Evolutionary conservation across 2,113 vertebrate genomes (phyloP).

Genomic region (Pavo muticus): DNA sequence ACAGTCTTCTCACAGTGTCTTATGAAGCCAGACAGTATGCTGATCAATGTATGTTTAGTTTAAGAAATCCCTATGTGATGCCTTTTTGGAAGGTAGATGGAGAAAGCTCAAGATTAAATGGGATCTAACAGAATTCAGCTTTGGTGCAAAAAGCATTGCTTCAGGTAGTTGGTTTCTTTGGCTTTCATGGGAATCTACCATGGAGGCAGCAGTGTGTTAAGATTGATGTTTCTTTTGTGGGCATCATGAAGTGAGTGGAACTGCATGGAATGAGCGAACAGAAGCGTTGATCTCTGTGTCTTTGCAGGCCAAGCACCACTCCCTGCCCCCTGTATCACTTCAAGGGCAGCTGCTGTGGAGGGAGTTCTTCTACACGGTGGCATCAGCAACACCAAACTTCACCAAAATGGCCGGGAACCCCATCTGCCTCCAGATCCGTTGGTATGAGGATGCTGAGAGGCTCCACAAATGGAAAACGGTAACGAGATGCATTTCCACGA

Average conservation of each 20-base stretch:
- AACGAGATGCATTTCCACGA: not conserved
- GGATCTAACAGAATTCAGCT: not conserved
- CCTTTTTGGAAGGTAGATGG: not conserved
- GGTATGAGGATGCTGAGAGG: conserved; percentile 84
- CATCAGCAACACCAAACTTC: conserved; percentile 89
- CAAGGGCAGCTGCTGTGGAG: conserved; percentile 94
- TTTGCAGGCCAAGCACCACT: conserved; percentile 79
- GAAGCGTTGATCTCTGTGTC: not conserved
- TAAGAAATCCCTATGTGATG: not conserved
- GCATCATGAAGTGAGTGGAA: not conserved
- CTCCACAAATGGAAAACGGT: conserved; percentile 68
- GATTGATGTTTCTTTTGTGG: not conserved
- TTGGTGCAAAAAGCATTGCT: not conserved
- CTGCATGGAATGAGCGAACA: not conserved
- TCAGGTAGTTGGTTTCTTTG: not conserved
- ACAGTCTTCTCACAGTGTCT: not conserved
- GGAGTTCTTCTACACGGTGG: conserved; percentile 94
- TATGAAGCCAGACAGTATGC: fast-evolving
- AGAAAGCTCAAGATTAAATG: not conserved
- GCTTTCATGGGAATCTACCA: not conserved
- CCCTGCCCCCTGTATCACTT: conserved; percentile 86
- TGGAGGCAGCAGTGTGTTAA: not conserved
- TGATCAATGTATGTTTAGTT: not conserved
- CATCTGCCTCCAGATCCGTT: conserved; percentile 93
- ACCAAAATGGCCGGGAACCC: conserved; percentile 96